These are phyloP conservation scores for Carassius gibelio DNA, from an alignment of 2,113 vertebrate genomes.

Conservation along the genomic window DNA sequence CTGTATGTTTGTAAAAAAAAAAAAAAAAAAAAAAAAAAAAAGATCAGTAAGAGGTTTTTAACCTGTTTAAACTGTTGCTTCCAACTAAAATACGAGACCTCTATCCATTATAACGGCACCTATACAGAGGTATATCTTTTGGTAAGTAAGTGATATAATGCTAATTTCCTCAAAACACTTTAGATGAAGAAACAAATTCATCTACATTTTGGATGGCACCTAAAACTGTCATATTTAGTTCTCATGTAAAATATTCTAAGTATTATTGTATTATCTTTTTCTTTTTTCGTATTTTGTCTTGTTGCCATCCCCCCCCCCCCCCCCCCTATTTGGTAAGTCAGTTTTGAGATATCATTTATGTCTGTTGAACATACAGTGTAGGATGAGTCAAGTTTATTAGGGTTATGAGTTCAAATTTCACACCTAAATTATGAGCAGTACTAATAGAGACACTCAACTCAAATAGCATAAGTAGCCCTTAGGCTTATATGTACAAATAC, in stretches of 20 bases:
- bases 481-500: background rate
- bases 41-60: too few relatives aligned
- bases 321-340: background rate
- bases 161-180: background rate
- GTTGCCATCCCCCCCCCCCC: background rate
- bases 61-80: too few relatives aligned
- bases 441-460: background rate
- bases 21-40: too few relatives aligned
- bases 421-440: background rate
- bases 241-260: background rate
- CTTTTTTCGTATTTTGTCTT: too few relatives aligned
- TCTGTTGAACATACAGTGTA: background rate
- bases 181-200: background rate
- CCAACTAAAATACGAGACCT: too few relatives aligned
- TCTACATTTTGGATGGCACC: too few relatives aligned
- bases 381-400: background rate
- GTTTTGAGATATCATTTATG: background rate
- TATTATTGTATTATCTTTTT: background rate
- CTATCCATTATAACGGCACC: background rate
- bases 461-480: constrained; percentile 2
- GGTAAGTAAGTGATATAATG: background rate
- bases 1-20: too few relatives aligned
- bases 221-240: background rate
- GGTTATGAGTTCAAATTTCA: background rate
- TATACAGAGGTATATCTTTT: background rate